Percentiles rank a stretch among this genome's conserved stretches.
These are phyloP conservation scores for Ochlodes sylvanus DNA, from an alignment of 2,888 invertebrate species.

Conservation along the genomic window DNA sequence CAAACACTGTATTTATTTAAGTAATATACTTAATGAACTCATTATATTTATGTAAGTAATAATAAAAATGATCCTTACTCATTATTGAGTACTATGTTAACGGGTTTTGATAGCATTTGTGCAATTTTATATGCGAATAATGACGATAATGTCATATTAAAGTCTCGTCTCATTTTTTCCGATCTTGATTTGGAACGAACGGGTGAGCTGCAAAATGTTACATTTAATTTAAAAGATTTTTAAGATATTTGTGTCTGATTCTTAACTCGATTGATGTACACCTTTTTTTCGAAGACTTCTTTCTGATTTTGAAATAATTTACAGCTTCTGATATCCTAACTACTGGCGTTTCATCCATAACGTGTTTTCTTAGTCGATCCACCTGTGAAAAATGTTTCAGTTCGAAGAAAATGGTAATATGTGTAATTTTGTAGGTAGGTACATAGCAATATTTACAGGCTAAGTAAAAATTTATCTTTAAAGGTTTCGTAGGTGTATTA, in stretches of 20 bases:
- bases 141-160: constrained; percentile 51
- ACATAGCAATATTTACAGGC: too few relatives aligned
- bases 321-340: constrained; percentile 67
- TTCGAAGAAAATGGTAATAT: too few relatives aligned
- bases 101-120: constrained; percentile 53
- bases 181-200: constrained; percentile 35
- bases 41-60: too few relatives aligned
- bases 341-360: constrained; percentile 64
- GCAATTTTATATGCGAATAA: constrained; percentile 62
- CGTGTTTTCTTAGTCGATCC: constrained; percentile 62
- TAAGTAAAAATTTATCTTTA: too few relatives aligned
- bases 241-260: too few relatives aligned
- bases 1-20: background rate
- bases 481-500: too few relatives aligned
- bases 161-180: constrained; percentile 36
- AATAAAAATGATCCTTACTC: constrained; percentile 54
- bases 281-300: constrained; percentile 41
- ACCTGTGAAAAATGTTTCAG: constrained; percentile 52
- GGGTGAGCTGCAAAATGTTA: constrained; percentile 5
- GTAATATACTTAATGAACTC: too few relatives aligned
- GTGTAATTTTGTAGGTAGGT: too few relatives aligned
- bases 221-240: too few relatives aligned
- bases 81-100: constrained; percentile 54
- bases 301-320: constrained; percentile 59
- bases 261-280: constrained; percentile 6